Evolutionary conservation across 2,113 vertebrate species (phyloP).

Genomic region (Stegostoma tigrinum): DNA sequence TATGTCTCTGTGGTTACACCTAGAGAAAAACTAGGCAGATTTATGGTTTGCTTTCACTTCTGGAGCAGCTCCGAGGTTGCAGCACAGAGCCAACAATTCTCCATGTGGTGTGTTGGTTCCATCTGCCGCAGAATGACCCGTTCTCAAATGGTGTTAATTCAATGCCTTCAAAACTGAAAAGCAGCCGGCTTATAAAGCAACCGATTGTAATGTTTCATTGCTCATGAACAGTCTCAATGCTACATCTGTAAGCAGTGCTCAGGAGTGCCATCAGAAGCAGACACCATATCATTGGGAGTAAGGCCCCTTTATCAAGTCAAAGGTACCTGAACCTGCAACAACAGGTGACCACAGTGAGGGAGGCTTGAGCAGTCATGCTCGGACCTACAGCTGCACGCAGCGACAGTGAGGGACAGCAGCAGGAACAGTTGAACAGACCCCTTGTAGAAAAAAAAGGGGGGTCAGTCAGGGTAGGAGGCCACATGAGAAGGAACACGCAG

Average conservation of each 20-base stretch:
- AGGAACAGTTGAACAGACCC: too few relatives aligned
- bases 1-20: not conserved
- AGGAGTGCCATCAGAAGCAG: not conserved
- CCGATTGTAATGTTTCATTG: not conserved
- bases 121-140: not conserved
- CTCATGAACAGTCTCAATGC: not conserved
- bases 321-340: too few relatives aligned
- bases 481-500: too few relatives aligned
- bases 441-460: too few relatives aligned
- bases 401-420: too few relatives aligned
- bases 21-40: not conserved
- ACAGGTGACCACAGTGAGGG: too few relatives aligned
- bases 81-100: not conserved
- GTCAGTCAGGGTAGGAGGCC: too few relatives aligned
- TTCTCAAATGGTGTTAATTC: slow-evolving; percentile 2
- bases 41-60: not conserved
- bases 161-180: not conserved
- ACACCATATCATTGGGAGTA: not conserved
- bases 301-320: not conserved
- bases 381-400: too few relatives aligned
- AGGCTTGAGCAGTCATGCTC: too few relatives aligned
- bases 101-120: not conserved
- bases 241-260: not conserved
- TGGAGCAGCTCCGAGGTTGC: not conserved
- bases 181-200: not conserved